These are phyloP conservation scores for Leptopilina drosophilae DNA, from an alignment of 2,888 invertebrate species.

Conservation along the genomic window DNA sequence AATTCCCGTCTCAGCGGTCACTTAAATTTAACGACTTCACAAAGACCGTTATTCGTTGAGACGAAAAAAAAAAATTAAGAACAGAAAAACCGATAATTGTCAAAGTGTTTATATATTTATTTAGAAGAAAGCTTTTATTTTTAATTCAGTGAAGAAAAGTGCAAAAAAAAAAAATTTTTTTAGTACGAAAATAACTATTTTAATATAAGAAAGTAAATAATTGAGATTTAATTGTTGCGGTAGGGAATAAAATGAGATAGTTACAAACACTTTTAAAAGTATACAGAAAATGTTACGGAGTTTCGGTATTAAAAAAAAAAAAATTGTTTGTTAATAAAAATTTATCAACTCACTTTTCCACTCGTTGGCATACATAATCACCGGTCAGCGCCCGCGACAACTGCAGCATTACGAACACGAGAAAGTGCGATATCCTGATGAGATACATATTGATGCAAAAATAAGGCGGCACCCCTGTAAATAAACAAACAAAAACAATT, in stretches of 20 bases:
- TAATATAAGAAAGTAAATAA: neutral
- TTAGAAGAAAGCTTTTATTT: neutral
- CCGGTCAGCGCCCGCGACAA: constrained; percentile 64
- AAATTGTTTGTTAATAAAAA: constrained; percentile 13
- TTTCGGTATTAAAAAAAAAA: constrained; percentile 5
- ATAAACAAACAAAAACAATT: neutral
- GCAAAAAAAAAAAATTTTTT: neutral
- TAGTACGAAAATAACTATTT: neutral
- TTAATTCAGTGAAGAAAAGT: neutral
- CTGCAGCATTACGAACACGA: constrained; percentile 61
- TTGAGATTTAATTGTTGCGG: too few relatives aligned
- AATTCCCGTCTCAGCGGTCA: constrained; percentile 17
- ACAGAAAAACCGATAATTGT: neutral
- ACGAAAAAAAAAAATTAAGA: neutral
- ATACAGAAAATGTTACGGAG: neutral
- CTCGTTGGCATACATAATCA: constrained; percentile 72
- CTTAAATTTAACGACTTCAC: constrained; percentile 22
- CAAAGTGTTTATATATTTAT: neutral
- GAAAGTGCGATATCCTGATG: constrained; percentile 54
- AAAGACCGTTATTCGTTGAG: neutral
- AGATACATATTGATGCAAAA: constrained; percentile 49
- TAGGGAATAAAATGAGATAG: neutral
- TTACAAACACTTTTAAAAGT: neutral
- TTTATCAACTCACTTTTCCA: constrained; percentile 73
- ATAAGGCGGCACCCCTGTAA: constrained; percentile 25